Percentiles rank a stretch among this genome's conserved stretches.
Evolutionary conservation across 2,888 invertebrate genomes (phyloP).

Genomic region (Coelogynopora nodosa): DNA sequence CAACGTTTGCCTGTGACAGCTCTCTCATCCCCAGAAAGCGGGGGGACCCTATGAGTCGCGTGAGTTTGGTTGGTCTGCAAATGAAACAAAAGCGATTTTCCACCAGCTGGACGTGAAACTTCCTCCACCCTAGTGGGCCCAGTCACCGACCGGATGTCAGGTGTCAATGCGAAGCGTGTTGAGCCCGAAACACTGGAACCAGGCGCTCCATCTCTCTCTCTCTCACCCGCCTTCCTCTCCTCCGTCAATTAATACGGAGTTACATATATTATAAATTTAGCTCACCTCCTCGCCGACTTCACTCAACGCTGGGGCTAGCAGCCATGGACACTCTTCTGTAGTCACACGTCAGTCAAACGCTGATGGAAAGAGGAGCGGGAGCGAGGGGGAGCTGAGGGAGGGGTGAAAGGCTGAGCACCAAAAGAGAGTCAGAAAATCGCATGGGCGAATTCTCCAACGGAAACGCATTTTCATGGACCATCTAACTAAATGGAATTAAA

Average conservation of each 20-base stretch:
- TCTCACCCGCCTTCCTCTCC: neutral
- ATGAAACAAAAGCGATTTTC: neutral
- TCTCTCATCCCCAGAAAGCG: too few relatives aligned
- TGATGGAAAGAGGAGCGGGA: too few relatives aligned
- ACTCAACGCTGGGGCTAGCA: too few relatives aligned
- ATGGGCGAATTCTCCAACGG: neutral
- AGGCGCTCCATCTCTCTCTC: too few relatives aligned
- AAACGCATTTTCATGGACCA: conserved; percentile 28
- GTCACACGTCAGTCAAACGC: neutral
- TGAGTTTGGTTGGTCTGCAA: too few relatives aligned
- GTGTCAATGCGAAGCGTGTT: neutral
- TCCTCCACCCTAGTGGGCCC: neutral
- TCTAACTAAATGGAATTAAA: conserved; percentile 23
- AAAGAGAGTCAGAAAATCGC: neutral
- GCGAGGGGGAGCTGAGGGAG: too few relatives aligned
- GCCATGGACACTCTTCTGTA: neutral
- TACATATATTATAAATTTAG: too few relatives aligned
- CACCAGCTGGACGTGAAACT: neutral
- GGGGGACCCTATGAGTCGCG: too few relatives aligned
- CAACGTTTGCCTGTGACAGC: too few relatives aligned
- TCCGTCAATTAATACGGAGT: too few relatives aligned
- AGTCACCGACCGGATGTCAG: conserved; percentile 6
- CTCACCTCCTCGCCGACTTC: too few relatives aligned
- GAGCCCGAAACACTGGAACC: neutral
- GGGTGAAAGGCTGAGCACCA: too few relatives aligned